Percentiles rank a stretch among this genome's conserved stretches.
Conservation (phyloP, 2,113 vertebrate species). For the Dicrurus megarhynchus region DNA sequence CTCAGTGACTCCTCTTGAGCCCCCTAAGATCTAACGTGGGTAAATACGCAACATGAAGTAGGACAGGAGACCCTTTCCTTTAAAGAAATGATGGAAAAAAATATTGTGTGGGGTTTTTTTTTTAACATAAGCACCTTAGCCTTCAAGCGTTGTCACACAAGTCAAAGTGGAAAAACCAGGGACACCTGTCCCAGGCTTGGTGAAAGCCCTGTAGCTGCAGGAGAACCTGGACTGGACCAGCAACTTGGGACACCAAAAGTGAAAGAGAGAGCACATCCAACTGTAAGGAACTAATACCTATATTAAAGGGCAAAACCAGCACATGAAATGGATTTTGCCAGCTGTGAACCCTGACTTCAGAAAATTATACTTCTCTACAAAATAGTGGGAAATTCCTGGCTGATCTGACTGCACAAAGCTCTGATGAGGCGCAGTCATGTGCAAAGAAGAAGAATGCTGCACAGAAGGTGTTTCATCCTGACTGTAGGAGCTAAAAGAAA, state of each 20-base stretch:
- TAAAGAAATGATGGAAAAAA: not conserved
- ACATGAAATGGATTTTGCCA: not conserved
- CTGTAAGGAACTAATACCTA: not conserved
- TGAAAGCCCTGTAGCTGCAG: not conserved
- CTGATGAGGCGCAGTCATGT: not conserved
- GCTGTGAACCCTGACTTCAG: not conserved
- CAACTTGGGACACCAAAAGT: not conserved
- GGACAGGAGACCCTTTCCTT: fast-evolving
- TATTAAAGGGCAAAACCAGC: not conserved
- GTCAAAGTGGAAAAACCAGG: not conserved
- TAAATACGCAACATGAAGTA: not conserved
- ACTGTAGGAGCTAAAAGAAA: not conserved
- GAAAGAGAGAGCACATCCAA: not conserved
- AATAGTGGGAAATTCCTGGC: not conserved
- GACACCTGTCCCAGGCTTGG: not conserved
- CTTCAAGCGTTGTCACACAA: not conserved
- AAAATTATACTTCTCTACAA: not conserved
- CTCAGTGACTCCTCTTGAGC: not conserved
- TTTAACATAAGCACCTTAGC: not conserved
- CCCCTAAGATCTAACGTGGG: not conserved
- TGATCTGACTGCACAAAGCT: not conserved
- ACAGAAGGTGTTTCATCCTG: not conserved
- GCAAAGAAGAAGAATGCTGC: not conserved
- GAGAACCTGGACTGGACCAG: not conserved
- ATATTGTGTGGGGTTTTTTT: not conserved